These are phyloP conservation scores for Diarsia brunnea DNA, from an alignment of 2,888 invertebrate species.

Conservation along the genomic window DNA sequence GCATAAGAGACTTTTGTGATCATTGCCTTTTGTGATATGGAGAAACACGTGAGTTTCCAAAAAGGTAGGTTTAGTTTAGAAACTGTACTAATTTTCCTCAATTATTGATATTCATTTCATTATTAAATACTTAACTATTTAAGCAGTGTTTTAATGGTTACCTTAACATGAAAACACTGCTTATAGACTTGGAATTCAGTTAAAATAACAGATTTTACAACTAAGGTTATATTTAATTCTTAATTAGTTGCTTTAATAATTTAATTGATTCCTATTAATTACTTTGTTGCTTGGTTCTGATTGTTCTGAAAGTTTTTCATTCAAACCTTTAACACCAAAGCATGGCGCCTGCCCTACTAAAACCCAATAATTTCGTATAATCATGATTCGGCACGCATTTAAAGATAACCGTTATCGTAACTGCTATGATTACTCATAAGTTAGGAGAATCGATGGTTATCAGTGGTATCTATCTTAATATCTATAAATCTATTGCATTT, in stretches of 20 bases:
- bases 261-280: background rate
- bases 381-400: conserved; percentile 18
- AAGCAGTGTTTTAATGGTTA: no score
- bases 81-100: background rate
- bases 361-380: conserved; percentile 8
- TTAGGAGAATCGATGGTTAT: conserved; percentile 38
- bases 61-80: conserved; percentile 30
- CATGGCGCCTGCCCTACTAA: conserved; percentile 7
- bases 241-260: background rate
- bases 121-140: background rate
- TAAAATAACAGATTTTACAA: background rate
- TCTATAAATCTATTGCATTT: conserved; percentile 48
- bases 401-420: conserved; percentile 34
- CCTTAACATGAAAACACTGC: background rate
- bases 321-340: background rate
- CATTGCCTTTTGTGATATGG: no score
- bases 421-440: conserved; percentile 44
- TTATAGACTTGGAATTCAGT: background rate
- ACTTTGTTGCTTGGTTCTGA: background rate
- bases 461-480: conserved; percentile 42
- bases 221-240: background rate
- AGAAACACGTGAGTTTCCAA: conserved; percentile 1
- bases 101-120: background rate
- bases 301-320: background rate
- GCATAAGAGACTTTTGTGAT: conserved; percentile 13